Base-by-base conservation (phyloP, 2,797 vertebrate genomes). In the Naso thynnoides region DNA sequence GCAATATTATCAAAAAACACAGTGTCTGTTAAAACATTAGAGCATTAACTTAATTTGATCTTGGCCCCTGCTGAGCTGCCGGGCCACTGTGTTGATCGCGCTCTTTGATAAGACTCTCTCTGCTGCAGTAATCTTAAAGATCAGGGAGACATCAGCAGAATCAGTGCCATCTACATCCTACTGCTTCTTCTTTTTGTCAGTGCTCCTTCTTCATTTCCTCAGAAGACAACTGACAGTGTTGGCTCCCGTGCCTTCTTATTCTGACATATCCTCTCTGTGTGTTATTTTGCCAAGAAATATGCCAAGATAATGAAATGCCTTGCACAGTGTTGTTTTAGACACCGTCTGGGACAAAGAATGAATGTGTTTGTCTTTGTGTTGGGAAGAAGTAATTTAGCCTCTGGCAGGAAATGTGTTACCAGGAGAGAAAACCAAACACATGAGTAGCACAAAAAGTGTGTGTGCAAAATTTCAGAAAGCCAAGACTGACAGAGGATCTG, bases 371-470 rank as follows among this genome's bases (percentile, higher is more conserved):
- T 81, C 44, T 83, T 78, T 78, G 56, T 67, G 50, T 52, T 64
- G 56, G 49, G 44, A 21, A 60, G 41, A 82, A 45, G 33, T 52
- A 70, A 87, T 84, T 81, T 71, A 69, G 64, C 73, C 66, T 68
- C 47, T 60, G 53, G 77, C 55, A 78, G 24, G 31, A 73, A 75
- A 58, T 5, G 16, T 67, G 33, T 78, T 26, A 11, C 68, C 57
- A 70, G 55, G 64, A 67, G 48, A 45, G 73, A 42, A 73, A 72
- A 64, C 41, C 47, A 80, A 84, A 80, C 29, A 53, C 38, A 70
- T 5, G 33, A 27, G 61, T 39, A 44, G 23, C 24, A 15, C n/a
- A 61, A 33, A 48, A n/a, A n/a, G n/a, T n/a, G 29, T 63, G 47
- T 31, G 23, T 36, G 59, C 8, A 63, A 38, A 31, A 38, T 26